Evolutionary conservation across 2,888 invertebrate genomes (phyloP).

Genomic region (Nemotelus pantherinus): DNA sequence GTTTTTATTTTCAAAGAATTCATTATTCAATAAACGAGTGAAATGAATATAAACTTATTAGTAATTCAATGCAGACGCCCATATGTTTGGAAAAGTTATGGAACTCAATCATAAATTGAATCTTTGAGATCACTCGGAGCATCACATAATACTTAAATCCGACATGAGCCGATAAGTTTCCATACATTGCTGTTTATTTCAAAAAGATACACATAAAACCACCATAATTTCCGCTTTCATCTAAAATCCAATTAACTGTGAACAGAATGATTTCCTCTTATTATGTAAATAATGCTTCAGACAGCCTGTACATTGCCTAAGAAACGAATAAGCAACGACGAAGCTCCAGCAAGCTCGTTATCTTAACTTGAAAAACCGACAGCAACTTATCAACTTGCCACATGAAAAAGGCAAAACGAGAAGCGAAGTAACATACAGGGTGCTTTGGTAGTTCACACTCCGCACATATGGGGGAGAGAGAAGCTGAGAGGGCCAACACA

Average conservation of each 20-base stretch:
- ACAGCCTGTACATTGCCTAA: constrained; percentile 3
- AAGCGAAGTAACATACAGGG: neutral
- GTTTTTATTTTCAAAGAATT: too few relatives aligned
- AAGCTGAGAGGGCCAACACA: too few relatives aligned
- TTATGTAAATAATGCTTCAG: constrained; percentile 41
- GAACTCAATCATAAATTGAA: too few relatives aligned
- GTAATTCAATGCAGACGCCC: too few relatives aligned
- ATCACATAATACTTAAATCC: neutral
- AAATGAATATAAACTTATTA: too few relatives aligned
- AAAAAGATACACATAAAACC: constrained; percentile 8
- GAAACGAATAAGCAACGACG: neutral
- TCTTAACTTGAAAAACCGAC: constrained; percentile 44
- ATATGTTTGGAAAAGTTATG: too few relatives aligned
- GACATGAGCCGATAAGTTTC: constrained; percentile 15
- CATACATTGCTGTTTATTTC: constrained; percentile 8
- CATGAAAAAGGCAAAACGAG: constrained; percentile 32
- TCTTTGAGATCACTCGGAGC: too few relatives aligned
- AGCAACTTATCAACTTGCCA: constrained; percentile 40
- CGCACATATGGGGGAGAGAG: neutral
- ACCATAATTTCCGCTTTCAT: constrained; percentile 37
- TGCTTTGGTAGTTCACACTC: neutral
- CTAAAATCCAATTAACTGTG: constrained; percentile 42
- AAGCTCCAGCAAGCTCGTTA: constrained; percentile 24
- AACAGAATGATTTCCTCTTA: constrained; percentile 34
- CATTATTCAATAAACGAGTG: too few relatives aligned